These are phyloP conservation scores for Acrocephalus kingi DNA, from an alignment of 2,113 vertebrate species.

Conservation along the genomic window DNA sequence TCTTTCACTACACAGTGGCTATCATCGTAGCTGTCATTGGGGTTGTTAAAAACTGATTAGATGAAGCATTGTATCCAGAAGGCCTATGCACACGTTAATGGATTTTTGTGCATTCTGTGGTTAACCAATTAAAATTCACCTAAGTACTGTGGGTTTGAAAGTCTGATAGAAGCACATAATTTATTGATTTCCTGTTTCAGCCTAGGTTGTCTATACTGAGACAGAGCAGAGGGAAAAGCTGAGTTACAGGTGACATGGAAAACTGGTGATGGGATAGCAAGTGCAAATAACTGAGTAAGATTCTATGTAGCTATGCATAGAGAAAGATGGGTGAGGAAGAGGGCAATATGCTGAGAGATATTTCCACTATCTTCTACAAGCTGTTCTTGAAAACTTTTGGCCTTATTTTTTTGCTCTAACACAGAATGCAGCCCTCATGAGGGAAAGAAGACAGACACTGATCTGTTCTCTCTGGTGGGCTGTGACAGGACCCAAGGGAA, in stretches of 20 bases:
- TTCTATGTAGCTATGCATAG: background rate
- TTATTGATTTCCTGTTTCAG: background rate
- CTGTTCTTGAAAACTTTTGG: background rate
- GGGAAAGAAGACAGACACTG: background rate
- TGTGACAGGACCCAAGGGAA: background rate
- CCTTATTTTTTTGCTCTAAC: background rate
- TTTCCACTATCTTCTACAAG: background rate
- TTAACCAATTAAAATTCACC: background rate
- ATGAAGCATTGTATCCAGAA: background rate
- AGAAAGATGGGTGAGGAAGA: background rate
- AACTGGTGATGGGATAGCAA: background rate
- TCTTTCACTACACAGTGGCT: background rate
- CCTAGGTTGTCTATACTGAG: background rate
- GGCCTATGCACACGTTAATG: background rate
- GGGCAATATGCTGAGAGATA: background rate
- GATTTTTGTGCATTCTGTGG: background rate
- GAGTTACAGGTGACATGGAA: background rate
- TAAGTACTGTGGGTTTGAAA: background rate
- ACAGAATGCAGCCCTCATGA: background rate
- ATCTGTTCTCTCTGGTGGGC: background rate
- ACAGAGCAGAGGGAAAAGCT: background rate
- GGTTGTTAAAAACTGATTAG: background rate
- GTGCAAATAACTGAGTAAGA: background rate
- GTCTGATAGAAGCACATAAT: background rate
- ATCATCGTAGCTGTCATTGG: background rate